Evolutionary conservation across 2,888 invertebrate genomes (phyloP), one percentile per base, ranked within the genome.

Genomic region (Mythimna ferrago): DNA sequence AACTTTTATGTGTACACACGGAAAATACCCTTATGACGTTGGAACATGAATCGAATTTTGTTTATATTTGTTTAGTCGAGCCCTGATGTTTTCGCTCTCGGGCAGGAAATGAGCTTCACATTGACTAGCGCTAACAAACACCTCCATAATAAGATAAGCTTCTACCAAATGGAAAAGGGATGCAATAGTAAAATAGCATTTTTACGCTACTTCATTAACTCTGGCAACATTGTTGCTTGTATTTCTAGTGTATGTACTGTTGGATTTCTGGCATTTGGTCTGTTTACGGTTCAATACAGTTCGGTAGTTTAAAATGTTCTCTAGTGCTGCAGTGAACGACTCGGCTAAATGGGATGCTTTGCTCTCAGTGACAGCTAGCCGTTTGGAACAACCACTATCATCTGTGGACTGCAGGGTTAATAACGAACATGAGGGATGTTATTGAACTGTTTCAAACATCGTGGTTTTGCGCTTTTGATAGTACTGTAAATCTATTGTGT

Each of bases 1-100:
- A 88, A 89, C 85, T 87, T 88, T 89, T 88, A 89, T 87, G 85
- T 79, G 82, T 81, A 74, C 71, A 79, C 66, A 76, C 70, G 21
- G 76, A 82, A 86, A 87, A 87, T 85, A 80, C 81, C 83, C 86
- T 75, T 81, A 86, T 80, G 85, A 83, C 71, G 79, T 70, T 68
- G 71, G 74, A 73, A 85, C 81, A 83, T 75, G 84, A 85, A 82
- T 84, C 71, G 81, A 82, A 74, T 82, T 82, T 79, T 74, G 81
- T 81, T 54, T 81, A 72, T 81, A 78, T 81, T 82, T 78, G 79
- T 80, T 83, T 66, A 70, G 76, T 78, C 66, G 63, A 74, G 69
- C 53, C 78, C 70, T 71, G 76, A 73, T 78, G 73, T 80, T 82
- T 78, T 73, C 70, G 72, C 70, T 78, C 54, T 75, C 53, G 58